Conservation (phyloP, 2,113 vertebrate genomes). For the Pelecanus crispus region DNA sequence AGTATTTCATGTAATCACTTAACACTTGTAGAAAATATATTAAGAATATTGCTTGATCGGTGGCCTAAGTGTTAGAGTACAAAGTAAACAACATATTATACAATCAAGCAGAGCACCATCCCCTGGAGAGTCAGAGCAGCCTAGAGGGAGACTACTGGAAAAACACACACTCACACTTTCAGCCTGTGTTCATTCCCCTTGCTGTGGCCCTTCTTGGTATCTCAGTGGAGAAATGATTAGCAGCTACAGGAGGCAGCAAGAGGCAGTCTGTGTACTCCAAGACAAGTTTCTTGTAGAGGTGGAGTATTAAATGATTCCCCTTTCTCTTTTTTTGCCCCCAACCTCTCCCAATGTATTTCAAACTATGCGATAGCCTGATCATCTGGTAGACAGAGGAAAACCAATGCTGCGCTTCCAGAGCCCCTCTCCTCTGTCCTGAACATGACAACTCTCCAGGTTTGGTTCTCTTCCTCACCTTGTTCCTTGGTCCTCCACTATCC, state of each 20-base stretch:
- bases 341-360: not conserved
- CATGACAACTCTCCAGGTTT: not conserved
- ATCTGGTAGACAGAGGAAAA: not conserved
- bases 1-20: not conserved
- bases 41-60: not conserved
- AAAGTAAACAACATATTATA: not conserved
- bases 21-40: not conserved
- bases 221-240: not conserved
- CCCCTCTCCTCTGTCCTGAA: rapidly evolving
- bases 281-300: not conserved
- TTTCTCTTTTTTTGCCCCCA: not conserved
- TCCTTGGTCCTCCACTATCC: not conserved
- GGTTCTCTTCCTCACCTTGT: not conserved
- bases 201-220: not conserved
- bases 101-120: not conserved
- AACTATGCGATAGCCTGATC: not conserved
- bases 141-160: not conserved
- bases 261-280: not conserved
- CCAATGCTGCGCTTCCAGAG: not conserved
- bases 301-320: not conserved
- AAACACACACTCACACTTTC: not conserved
- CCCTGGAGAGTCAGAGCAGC: not conserved
- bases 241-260: not conserved
- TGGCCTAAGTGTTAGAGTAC: not conserved
- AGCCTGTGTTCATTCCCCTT: not conserved